phyloP scores from a whole-genome alignment of 2,113 vertebrate genomes.

The Cryptomyrus ogoouensis region DNA sequence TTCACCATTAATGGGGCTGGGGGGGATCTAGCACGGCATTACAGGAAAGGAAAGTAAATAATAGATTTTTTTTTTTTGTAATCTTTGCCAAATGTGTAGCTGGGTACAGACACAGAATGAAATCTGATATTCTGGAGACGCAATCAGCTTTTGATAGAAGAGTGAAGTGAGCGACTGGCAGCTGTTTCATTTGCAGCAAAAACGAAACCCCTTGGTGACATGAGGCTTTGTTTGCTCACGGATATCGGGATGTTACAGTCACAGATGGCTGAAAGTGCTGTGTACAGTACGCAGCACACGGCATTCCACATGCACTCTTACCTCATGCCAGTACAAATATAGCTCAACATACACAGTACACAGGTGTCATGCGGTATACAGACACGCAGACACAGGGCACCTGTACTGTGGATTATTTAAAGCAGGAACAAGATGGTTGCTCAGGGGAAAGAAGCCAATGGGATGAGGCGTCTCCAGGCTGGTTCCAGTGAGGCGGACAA shows the following conservation, averaged over 20 bases:
- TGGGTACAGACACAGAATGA: not conserved
- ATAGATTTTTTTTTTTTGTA: not conserved
- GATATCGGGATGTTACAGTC: conserved; percentile 43
- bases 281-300: conserved; percentile 2
- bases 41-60: not conserved
- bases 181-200: conserved; percentile 28
- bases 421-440: conserved; percentile 58
- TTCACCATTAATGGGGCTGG: not conserved
- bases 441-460: conserved; percentile 42
- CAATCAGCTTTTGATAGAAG: conserved; percentile 39
- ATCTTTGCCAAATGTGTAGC: not conserved
- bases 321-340: conserved; percentile 14
- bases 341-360: not conserved
- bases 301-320: conserved; percentile 10
- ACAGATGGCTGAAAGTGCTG: conserved; percentile 29
- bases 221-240: conserved; percentile 57
- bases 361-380: not conserved
- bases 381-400: not conserved
- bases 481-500: conserved; percentile 53
- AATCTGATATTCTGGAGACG: not conserved
- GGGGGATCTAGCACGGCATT: not conserved
- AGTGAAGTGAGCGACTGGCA: conserved; percentile 29
- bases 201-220: conserved; percentile 38
- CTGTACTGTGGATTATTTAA: not conserved
- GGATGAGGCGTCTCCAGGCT: conserved; percentile 51